Percentiles rank a stretch among this genome's conserved stretches.
These are phyloP conservation scores for Scaptomyza parva DNA, from an alignment of 2,888 invertebrate genomes.

Conservation along the genomic window DNA sequence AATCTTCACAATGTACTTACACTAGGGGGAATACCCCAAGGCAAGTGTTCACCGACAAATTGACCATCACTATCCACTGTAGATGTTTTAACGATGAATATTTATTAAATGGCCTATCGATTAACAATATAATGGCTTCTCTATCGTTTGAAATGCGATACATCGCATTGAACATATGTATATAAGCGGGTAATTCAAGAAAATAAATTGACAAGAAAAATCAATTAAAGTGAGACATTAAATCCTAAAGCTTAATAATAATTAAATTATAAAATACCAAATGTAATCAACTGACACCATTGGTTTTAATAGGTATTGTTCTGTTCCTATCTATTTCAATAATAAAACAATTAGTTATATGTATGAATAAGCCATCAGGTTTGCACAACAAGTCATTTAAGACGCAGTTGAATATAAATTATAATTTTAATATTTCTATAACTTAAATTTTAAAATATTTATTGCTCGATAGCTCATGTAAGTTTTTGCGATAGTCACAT, in stretches of 20 bases:
- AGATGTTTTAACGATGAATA: background rate
- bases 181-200: background rate
- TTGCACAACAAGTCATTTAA: background rate
- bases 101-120: background rate
- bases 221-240: no score
- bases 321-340: background rate
- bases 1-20: background rate
- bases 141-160: background rate
- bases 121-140: background rate
- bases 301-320: background rate
- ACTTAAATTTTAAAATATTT: background rate
- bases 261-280: no score
- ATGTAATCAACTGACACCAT: no score
- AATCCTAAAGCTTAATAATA: no score
- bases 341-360: background rate
- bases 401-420: background rate
- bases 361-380: background rate
- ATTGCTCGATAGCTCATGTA: background rate
- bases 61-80: background rate
- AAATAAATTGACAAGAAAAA: no score
- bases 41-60: background rate
- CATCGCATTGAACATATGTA: background rate
- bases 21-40: background rate
- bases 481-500: background rate
- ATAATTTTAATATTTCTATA: background rate